Base-by-base conservation (phyloP, 2,888 invertebrate species). In the Serrognathus titanus region DNA sequence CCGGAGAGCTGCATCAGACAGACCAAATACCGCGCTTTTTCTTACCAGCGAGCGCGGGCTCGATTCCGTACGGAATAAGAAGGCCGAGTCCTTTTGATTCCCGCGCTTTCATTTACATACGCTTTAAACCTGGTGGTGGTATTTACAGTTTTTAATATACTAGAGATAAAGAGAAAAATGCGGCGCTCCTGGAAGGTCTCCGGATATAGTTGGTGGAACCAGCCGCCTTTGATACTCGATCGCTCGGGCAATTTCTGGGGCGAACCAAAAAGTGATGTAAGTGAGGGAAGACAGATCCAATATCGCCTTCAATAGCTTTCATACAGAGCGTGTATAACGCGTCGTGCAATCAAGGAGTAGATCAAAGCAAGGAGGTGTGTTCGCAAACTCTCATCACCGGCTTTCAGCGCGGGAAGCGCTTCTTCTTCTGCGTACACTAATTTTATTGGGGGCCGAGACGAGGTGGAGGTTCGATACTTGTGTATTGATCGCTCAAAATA, bases 291-390 rank as follows among this genome's bases (percentile, higher is more conserved):
- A 43, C 43, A 43, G 43, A 43, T 43, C 43, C 43, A 43, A 43
- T 43, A 43, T 43, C 43, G 43, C 43, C 43, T 10, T 31, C 24
- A 7, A 43, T 16, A 16, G 43, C 43, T 43, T 43, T 43, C 7
- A 43, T 43, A 43, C 43, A 43, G 13, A 43, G 43, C 43, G 43
- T 43, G 43, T 43, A 43, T 43, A 43, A 43, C 43, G 13, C 59
- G 62, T 58, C 58, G 62, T 53, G 69, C 68, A 70, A 70, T 71
- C 69, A 70, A 66, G 67, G 61, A 63, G 24, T 31, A 70, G 68
- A 70, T 71, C 71, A 71, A 71, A 71, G 71, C 59, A 59, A 62
- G 66, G 65, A 70, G 71, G 70, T 69, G 71, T 71, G 71, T 71
- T 66, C 58, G 70, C 64, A 71, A 71, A 71, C 71, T 70, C 20